phyloP scores from a whole-genome alignment of 2,797 vertebrate genomes.

The Streptopelia turtur region DNA sequence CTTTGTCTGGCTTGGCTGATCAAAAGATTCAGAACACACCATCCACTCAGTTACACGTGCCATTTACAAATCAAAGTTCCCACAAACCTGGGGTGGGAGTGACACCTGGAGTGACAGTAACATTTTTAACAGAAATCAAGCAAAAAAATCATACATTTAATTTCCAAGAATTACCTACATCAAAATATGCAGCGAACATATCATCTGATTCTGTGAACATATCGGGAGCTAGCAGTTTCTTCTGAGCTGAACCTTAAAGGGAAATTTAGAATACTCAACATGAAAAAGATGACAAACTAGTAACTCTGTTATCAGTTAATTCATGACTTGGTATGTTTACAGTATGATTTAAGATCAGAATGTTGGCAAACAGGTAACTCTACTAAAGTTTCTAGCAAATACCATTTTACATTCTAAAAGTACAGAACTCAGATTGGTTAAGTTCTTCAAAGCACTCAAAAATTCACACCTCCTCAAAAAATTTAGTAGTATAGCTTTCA shows the following conservation, averaged over 20 bases:
- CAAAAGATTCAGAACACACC: not conserved
- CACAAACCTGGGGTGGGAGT: not conserved
- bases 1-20: not conserved
- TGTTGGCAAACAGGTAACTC: not conserved
- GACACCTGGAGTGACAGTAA: not conserved
- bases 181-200: conserved; percentile 98
- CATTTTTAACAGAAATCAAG: not conserved
- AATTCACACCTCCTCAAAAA: not conserved
- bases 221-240: conserved; percentile 95
- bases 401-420: not conserved
- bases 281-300: not conserved
- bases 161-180: conserved; percentile 84
- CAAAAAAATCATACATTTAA: not conserved
- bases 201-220: conserved; percentile 99
- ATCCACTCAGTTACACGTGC: not conserved
- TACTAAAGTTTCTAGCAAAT: not conserved
- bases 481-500: not conserved
- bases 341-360: not conserved
- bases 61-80: not conserved
- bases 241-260: conserved; percentile 89
- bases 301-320: not conserved
- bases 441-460: not conserved
- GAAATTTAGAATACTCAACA: conserved; percentile 51
- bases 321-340: not conserved
- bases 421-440: not conserved